These are phyloP conservation scores for Drosophila hamatofila DNA, from an alignment of 2,888 invertebrate species.

Conservation along the genomic window DNA sequence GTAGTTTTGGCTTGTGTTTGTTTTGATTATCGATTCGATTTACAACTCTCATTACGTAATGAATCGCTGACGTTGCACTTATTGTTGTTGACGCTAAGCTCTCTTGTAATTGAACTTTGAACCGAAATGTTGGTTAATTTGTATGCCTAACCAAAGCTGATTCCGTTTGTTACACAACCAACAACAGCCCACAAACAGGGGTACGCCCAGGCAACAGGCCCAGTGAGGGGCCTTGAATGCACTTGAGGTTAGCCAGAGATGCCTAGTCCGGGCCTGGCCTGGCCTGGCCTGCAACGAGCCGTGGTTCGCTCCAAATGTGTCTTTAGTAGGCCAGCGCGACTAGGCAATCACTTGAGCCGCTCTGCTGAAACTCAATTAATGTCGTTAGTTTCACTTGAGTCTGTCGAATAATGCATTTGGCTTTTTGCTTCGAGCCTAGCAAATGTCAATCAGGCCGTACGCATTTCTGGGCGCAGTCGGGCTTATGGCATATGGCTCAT, in stretches of 20 bases:
- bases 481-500: conserved; percentile 11
- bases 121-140: conserved; percentile 53
- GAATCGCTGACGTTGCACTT: conserved; percentile 53
- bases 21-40: conserved; percentile 49
- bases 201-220: conserved; percentile 31
- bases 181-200: conserved; percentile 17
- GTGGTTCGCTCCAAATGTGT: conserved; percentile 29
- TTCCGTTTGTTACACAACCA: conserved; percentile 59
- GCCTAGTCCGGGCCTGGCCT: conserved; percentile 21
- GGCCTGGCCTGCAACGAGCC: conserved; percentile 16
- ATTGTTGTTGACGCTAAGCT: conserved; percentile 29
- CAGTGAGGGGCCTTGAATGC: conserved; percentile 56
- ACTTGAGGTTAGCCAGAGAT: conserved; percentile 49
- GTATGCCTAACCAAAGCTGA: conserved; percentile 51
- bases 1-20: conserved; percentile 34
- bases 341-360: conserved; percentile 43
- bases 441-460: conserved; percentile 71
- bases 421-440: conserved; percentile 41
- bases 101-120: conserved; percentile 66
- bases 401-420: conserved; percentile 38
- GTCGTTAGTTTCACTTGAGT: conserved; percentile 59
- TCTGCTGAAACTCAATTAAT: conserved; percentile 71
- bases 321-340: conserved; percentile 31
- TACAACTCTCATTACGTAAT: conserved; percentile 64
- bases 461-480: conserved; percentile 73